These are phyloP conservation scores for Hoplodrina ambigua DNA, from an alignment of 2,888 invertebrate genomes.

Conservation along the genomic window DNA sequence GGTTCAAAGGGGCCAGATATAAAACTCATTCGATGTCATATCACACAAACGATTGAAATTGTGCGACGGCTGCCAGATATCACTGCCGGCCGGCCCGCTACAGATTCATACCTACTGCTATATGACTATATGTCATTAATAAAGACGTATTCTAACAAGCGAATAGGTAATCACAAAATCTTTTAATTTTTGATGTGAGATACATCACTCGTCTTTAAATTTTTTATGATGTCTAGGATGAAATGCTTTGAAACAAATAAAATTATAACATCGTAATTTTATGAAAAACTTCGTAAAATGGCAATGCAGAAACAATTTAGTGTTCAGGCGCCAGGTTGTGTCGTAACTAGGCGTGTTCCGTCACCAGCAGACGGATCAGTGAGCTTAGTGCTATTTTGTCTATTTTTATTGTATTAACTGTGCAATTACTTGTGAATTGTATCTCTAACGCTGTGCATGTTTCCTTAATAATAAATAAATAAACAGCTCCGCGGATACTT, in stretches of 20 bases:
- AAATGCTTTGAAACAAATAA: constrained; percentile 41
- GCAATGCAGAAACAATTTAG: constrained; percentile 44
- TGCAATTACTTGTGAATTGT: not conserved
- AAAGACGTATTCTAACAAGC: constrained; percentile 51
- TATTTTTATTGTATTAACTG: not conserved
- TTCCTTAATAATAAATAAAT: not conserved
- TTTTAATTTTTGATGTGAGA: constrained; percentile 52
- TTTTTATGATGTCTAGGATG: constrained; percentile 54
- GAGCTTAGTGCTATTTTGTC: constrained; percentile 29
- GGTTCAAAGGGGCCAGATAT: constrained; percentile 63
- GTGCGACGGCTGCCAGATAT: constrained; percentile 62
- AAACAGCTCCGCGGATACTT: constrained; percentile 23
- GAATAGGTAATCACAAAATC: constrained; percentile 39
- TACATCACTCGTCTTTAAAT: constrained; percentile 46
- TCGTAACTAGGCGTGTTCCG: constrained; percentile 64
- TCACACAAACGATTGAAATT: constrained; percentile 60
- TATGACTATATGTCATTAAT: constrained; percentile 53
- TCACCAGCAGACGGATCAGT: constrained; percentile 65
- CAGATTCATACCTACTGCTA: constrained; percentile 44
- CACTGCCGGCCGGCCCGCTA: constrained; percentile 42
- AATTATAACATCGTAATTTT: constrained; percentile 34
- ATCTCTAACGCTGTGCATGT: not conserved
- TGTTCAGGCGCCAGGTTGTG: constrained; percentile 61
- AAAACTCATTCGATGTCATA: constrained; percentile 66
- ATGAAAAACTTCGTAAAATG: constrained; percentile 15